Base-by-base conservation (phyloP, 2,797 vertebrate genomes). In the Pangasius sanitwongsei region DNA sequence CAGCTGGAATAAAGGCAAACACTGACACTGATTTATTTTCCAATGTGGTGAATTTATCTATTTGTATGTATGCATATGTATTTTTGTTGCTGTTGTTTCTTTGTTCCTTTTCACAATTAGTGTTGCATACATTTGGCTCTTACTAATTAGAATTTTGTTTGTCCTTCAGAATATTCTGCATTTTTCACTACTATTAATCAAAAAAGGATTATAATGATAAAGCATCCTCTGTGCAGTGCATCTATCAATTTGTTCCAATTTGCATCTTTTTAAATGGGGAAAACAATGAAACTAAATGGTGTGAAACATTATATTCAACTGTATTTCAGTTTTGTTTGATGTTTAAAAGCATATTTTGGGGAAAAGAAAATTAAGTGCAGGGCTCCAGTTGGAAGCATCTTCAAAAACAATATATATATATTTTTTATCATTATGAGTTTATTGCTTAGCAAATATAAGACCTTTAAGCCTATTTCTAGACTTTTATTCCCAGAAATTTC, bases 1-100 rank as follows among this genome's bases (percentile, higher is more conserved):
- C 87, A 75, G 57, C 34, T 75, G 57, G 69, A 53, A 34, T 72
- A 63, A 88, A 81, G 74, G 37, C 59, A 48, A 90, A 82, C 34
- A 83, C 12, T 31, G 18, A 41, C 50, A 55, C n/a, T 72, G 82
- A 55, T 70, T 53, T 69, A 85, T 53, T 53, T 70, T 20, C 9
- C n/a, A 85, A 8, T 25, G 4, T 63, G 37, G 23, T 37, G 37
- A 16, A 3, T 34, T 34, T 80, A 3, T 37, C 37, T 13, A 41
- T 61, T 25, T 41, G 25, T 61, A 6, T 83, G 18, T 57, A 37
- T 37, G 41, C 31, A 75, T 65, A 84, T 72, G 11, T 4, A 13
- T 18, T 67, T 80, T 11, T 8, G 20, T 67, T 67, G 63, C n/a
- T 69, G 12, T 41, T 6, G 23, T 77, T 77, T 15, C 0, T 50